A percentile compares a stretch with the other conserved stretches of the same genome.
These are phyloP conservation scores for Uloborus plumipes DNA, from an alignment of 2,888 invertebrate species.

Conservation along the genomic window DNA sequence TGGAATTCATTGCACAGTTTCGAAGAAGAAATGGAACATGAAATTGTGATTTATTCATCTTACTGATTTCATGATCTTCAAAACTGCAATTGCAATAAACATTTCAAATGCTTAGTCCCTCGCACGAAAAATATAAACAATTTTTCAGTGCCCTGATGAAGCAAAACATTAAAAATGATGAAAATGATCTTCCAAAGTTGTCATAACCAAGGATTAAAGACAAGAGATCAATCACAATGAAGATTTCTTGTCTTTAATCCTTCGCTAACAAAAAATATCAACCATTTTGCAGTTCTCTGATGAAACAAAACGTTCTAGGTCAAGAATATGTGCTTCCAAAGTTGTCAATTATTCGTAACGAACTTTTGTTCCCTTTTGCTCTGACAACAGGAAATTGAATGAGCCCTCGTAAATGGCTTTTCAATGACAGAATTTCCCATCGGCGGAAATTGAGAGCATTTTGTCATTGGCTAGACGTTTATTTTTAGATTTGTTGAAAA, in stretches of 20 bases:
- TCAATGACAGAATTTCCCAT: constrained; percentile 35
- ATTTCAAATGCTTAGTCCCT: no score
- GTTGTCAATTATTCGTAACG: constrained; percentile 23
- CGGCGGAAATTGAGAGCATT: constrained; percentile 34
- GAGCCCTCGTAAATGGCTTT: constrained; percentile 39
- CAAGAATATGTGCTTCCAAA: neutral
- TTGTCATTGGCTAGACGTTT: constrained; percentile 15
- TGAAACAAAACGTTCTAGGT: neutral
- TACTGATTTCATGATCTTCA: no score
- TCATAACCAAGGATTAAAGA: no score
- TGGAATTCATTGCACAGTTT: no score
- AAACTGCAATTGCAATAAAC: no score
- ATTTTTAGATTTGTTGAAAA: constrained; percentile 11
- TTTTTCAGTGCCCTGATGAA: neutral
- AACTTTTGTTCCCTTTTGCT: constrained; percentile 7
- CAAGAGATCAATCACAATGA: no score
- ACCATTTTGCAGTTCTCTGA: no score
- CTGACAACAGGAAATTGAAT: constrained; percentile 52
- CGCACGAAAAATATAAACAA: no score
- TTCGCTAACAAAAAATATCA: no score
- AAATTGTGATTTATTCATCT: no score
- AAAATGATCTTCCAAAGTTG: neutral
- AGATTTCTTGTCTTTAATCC: no score
- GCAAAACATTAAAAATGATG: neutral
- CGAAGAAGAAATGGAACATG: no score